phyloP scores from a whole-genome alignment of 2,888 invertebrate genomes.

The Melitaea athalia region DNA sequence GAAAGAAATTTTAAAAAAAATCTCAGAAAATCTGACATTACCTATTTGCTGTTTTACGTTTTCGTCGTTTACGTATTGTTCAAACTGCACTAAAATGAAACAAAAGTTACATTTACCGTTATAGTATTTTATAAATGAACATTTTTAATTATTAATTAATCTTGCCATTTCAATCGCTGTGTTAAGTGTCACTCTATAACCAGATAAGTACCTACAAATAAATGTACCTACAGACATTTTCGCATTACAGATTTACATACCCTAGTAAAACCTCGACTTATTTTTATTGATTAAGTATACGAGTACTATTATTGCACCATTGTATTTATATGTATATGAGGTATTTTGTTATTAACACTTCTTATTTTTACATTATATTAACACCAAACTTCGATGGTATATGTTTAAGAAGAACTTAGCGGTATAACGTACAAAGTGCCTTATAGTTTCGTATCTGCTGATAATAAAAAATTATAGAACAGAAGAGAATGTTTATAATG shows the following conservation, averaged over 20 bases:
- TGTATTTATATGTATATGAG: constrained; percentile 35
- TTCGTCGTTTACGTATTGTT: not conserved
- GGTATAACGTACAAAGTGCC: too few relatives aligned
- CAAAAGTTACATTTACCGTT: constrained; percentile 3
- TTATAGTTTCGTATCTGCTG: too few relatives aligned
- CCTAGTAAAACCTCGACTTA: not conserved
- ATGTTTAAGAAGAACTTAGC: not conserved
- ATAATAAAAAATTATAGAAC: too few relatives aligned
- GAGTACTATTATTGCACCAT: not conserved
- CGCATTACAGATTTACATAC: too few relatives aligned
- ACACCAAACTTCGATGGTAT: not conserved
- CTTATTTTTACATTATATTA: not conserved
- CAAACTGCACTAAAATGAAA: not conserved
- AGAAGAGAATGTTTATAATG: too few relatives aligned
- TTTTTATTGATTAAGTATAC: not conserved
- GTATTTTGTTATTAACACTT: constrained; percentile 6
- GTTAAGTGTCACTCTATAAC: not conserved
- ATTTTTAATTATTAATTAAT: not conserved
- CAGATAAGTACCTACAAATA: too few relatives aligned
- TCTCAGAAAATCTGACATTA: not conserved
- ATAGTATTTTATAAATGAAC: not conserved
- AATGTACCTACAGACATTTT: too few relatives aligned
- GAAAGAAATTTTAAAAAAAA: too few relatives aligned
- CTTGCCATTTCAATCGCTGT: not conserved
- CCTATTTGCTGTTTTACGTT: not conserved